phyloP scores from a whole-genome alignment of 2,113 vertebrate genomes.

The Carlito syrichta region DNA sequence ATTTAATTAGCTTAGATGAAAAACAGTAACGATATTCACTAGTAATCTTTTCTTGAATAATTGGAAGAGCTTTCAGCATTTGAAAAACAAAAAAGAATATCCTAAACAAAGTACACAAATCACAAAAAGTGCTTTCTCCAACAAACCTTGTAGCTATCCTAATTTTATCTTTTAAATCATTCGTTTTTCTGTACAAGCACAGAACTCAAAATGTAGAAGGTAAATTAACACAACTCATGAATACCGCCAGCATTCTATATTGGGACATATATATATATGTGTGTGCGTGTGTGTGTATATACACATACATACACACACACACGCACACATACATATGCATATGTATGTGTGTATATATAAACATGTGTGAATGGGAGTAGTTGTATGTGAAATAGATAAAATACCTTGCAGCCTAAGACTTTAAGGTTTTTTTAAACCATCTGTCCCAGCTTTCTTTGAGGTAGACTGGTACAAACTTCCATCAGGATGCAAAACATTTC shows the following conservation, averaged over 20 bases:
- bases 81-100: neutral
- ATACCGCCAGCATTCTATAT: neutral
- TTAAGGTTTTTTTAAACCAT: neutral
- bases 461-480: neutral
- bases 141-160: neutral
- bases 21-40: neutral
- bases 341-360: neutral
- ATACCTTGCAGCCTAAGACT: neutral
- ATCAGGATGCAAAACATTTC: neutral
- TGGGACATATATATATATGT: neutral
- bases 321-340: too few relatives aligned
- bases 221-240: neutral
- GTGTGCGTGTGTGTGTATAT: neutral
- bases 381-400: neutral
- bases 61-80: neutral
- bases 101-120: neutral
- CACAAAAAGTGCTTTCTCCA: neutral
- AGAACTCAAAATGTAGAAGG: conserved; percentile 1
- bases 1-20: neutral
- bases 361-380: neutral
- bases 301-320: too few relatives aligned
- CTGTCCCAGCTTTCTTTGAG: neutral
- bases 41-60: neutral
- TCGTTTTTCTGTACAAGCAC: neutral
- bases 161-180: conserved; percentile 1